These are phyloP conservation scores for Thermophis baileyi DNA, from an alignment of 2,113 vertebrate species.

Conservation along the genomic window DNA sequence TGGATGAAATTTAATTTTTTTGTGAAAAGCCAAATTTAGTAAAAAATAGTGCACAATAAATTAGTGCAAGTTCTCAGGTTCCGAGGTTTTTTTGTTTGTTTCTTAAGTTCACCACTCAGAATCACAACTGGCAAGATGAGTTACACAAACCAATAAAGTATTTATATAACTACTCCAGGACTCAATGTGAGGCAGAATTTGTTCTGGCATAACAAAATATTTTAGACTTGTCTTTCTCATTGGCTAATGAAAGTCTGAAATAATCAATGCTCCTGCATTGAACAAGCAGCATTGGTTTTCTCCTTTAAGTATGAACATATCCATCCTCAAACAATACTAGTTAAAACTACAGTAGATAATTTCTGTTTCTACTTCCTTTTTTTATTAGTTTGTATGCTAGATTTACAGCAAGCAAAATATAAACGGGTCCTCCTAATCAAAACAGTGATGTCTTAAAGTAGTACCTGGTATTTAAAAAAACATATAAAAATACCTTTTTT, in stretches of 20 bases:
- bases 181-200: neutral
- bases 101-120: neutral
- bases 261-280: neutral
- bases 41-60: neutral
- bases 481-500: constrained; percentile 84
- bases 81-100: neutral
- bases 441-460: constrained; percentile 78
- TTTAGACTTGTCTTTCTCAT: neutral
- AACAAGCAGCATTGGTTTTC: neutral
- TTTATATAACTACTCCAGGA: neutral
- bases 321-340: constrained; percentile 59
- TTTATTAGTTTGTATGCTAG: constrained; percentile 78
- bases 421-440: constrained; percentile 75
- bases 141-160: neutral
- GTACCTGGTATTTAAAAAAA: constrained; percentile 81
- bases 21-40: neutral
- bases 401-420: constrained; percentile 84
- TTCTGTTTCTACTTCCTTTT: constrained; percentile 75
- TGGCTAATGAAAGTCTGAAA: neutral
- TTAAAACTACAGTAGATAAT: constrained; percentile 74
- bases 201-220: neutral
- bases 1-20: neutral
- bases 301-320: neutral
- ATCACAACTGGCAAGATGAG: neutral
- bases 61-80: neutral